These are phyloP conservation scores for Calcarius lapponicus DNA, from an alignment of 2,797 vertebrate genomes.

Conservation along the genomic window DNA sequence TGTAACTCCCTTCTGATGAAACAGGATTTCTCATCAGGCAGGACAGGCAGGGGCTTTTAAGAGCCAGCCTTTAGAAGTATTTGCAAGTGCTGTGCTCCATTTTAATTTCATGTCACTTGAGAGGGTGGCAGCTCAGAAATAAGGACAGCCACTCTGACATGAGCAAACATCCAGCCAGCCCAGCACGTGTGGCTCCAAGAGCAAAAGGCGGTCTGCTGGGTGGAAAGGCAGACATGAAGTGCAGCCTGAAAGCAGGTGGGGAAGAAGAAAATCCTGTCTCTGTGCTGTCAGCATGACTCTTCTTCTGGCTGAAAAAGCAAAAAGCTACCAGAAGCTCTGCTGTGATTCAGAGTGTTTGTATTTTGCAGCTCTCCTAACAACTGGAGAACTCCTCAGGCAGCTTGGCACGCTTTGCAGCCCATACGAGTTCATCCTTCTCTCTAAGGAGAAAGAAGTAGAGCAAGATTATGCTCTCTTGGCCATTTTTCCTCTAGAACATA, in stretches of 20 bases:
- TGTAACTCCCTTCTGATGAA: background rate
- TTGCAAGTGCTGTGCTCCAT: background rate
- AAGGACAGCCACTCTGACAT: background rate
- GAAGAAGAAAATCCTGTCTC: background rate
- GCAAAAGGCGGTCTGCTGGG: fast-evolving
- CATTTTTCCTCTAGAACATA: constrained; percentile 1
- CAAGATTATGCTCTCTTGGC: background rate
- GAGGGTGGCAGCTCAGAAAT: background rate
- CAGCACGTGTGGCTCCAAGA: background rate
- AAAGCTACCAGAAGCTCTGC: background rate
- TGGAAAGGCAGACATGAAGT: background rate
- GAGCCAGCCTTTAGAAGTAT: background rate
- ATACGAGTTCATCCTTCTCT: background rate
- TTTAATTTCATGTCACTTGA: background rate
- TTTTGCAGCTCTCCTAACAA: background rate
- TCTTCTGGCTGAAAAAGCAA: background rate
- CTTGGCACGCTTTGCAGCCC: background rate
- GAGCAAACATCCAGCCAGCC: background rate
- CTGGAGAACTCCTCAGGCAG: background rate
- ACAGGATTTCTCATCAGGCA: background rate
- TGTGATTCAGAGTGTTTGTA: background rate
- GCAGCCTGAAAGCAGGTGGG: background rate
- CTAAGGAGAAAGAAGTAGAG: background rate
- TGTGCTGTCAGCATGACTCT: background rate
- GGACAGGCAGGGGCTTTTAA: background rate